These are phyloP conservation scores for Aphaenogaster floridana DNA, from an alignment of 1,140 invertebrate species.

Conservation along the genomic window DNA sequence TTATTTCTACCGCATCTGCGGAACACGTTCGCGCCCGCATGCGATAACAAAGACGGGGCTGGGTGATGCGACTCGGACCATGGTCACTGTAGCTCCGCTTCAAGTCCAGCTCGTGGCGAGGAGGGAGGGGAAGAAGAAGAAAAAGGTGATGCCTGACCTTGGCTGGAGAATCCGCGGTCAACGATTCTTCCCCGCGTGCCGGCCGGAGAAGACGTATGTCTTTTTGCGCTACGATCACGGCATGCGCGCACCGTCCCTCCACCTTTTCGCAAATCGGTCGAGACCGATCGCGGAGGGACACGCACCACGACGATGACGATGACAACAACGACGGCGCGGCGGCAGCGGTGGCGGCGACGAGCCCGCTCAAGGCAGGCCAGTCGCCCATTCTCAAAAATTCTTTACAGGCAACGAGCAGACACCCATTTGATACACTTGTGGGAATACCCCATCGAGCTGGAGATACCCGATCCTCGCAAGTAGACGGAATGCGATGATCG, in stretches of 20 bases:
- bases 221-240: constrained; percentile 38
- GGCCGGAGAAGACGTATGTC: constrained; percentile 30
- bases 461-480: neutral
- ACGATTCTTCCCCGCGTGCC: constrained; percentile 32
- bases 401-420: neutral
- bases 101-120: neutral
- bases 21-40: neutral
- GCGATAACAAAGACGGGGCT: constrained; percentile 47
- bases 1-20: constrained; percentile 1
- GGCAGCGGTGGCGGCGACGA: neutral
- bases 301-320: neutral
- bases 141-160: constrained; percentile 41
- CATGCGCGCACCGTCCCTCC: neutral
- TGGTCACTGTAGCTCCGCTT: neutral
- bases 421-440: neutral
- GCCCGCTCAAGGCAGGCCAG: constrained; percentile 45
- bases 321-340: neutral
- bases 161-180: constrained; percentile 44
- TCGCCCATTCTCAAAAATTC: constrained; percentile 38
- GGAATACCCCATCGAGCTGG: neutral
- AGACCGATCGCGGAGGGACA: constrained; percentile 7
- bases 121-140: neutral
- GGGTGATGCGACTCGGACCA: neutral
- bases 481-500: neutral
- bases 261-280: constrained; percentile 29